Evolutionary conservation across 2,888 invertebrate species (phyloP).

Genomic region (Hydraecia micacea): DNA sequence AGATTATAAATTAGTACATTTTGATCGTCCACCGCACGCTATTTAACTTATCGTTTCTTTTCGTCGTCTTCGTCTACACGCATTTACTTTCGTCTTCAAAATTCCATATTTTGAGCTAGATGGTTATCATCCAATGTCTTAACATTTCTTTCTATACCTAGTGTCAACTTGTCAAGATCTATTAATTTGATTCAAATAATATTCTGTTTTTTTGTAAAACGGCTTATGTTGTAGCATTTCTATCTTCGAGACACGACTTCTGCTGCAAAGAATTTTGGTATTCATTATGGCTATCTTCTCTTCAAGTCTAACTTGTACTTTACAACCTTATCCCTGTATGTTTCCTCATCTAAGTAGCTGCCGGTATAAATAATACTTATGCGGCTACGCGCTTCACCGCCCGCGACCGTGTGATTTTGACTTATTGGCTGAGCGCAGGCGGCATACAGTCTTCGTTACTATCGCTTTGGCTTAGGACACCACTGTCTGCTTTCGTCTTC

Average conservation of each 20-base stretch:
- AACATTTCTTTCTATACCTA: background rate
- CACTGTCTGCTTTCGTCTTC: background rate
- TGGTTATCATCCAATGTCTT: background rate
- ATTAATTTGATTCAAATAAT: conserved; percentile 1
- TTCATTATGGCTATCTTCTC: background rate
- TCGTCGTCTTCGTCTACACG: background rate
- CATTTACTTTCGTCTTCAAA: background rate
- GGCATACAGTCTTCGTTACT: conserved; percentile 46
- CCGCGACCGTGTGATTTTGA: conserved; percentile 82
- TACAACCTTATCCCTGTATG: conserved; percentile 51
- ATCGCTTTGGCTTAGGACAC: conserved; percentile 10
- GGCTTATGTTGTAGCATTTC: background rate
- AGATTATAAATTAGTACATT: conserved; percentile 29
- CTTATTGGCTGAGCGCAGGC: conserved; percentile 75
- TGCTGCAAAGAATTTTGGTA: background rate
- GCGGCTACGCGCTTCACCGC: conserved; percentile 81
- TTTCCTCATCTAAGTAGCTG: conserved; percentile 76
- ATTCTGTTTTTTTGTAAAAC: background rate
- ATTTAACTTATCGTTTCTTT: conserved; percentile 4
- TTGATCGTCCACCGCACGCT: background rate
- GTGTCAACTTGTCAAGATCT: background rate
- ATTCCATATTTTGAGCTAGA: background rate
- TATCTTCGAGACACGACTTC: background rate
- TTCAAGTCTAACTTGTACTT: background rate
- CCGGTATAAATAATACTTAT: conserved; percentile 81